Percentiles rank a stretch among this genome's conserved stretches.
phyloP scores from a whole-genome alignment of 2,888 invertebrate genomes.

The Atethmia centrago region DNA sequence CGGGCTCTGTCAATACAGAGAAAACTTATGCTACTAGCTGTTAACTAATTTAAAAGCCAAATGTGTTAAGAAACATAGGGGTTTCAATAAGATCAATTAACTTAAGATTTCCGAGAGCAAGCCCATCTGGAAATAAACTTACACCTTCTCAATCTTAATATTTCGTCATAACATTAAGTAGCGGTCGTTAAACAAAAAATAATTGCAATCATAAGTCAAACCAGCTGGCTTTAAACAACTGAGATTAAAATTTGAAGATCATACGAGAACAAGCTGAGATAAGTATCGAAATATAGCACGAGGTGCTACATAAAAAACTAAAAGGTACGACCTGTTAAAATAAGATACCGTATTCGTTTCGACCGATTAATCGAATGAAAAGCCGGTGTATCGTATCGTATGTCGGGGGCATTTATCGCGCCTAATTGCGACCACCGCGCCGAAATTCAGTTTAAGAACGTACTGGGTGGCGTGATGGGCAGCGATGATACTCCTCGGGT shows the following conservation, averaged over 20 bases:
- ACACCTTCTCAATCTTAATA: constrained; percentile 33
- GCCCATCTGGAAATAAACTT: constrained; percentile 12
- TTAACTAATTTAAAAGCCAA: constrained; percentile 83
- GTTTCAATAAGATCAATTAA: constrained; percentile 72
- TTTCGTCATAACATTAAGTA: constrained; percentile 24
- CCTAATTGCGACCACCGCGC: constrained; percentile 88
- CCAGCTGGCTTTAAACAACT: constrained; percentile 46
- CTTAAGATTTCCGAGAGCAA: constrained; percentile 28
- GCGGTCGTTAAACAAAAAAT: constrained; percentile 35
- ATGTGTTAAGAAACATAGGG: constrained; percentile 79
- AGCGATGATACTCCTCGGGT: constrained; percentile 73
- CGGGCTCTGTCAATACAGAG: constrained; percentile 79
- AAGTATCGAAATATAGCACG: constrained; percentile 76
- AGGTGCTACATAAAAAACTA: constrained; percentile 83
- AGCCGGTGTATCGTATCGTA: constrained; percentile 78
- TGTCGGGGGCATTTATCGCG: constrained; percentile 86
- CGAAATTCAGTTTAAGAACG: constrained; percentile 79
- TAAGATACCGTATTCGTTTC: constrained; percentile 83
- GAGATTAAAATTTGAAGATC: constrained; percentile 65
- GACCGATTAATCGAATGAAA: constrained; percentile 86
- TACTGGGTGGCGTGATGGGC: constrained; percentile 84
- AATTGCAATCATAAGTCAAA: constrained; percentile 49
- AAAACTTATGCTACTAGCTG: constrained; percentile 47
- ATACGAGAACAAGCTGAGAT: constrained; percentile 68
- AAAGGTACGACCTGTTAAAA: constrained; percentile 84